phyloP scores from a whole-genome alignment of 1,140 invertebrate species.

The Bilobella aurantiaca region DNA sequence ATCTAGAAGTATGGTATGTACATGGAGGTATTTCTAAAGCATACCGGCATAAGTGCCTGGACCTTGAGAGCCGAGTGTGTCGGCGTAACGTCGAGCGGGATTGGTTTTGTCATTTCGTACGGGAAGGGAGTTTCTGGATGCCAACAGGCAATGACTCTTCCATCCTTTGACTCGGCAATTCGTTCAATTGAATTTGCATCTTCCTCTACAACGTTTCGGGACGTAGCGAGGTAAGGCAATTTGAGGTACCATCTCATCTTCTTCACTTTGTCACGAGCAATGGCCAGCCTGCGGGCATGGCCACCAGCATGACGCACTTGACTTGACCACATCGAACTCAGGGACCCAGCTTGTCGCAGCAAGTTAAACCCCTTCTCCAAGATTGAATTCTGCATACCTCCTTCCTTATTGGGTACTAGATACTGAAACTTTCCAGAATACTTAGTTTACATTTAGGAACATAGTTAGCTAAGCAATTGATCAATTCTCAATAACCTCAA shows the following conservation, averaged over 20 bases:
- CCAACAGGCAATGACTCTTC: constrained; percentile 54
- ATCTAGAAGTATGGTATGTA: too few species aligned
- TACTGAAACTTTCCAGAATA: too few species aligned
- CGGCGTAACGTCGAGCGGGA: constrained; percentile 45
- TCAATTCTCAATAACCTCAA: too few species aligned
- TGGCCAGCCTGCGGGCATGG: not conserved
- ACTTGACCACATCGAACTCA: not conserved
- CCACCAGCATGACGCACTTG: not conserved
- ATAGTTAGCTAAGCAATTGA: too few species aligned
- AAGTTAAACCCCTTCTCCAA: too few species aligned
- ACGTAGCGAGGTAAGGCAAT: not conserved
- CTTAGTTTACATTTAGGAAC: too few species aligned
- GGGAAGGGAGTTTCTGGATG: constrained; percentile 71
- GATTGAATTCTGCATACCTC: too few species aligned
- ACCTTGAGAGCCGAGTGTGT: constrained; percentile 33
- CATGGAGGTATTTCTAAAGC: too few species aligned
- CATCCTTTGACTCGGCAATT: constrained; percentile 16
- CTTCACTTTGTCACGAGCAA: not conserved
- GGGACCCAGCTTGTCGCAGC: too few species aligned
- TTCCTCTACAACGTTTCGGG: not conserved
- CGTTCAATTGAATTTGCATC: not conserved
- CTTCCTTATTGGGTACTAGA: too few species aligned
- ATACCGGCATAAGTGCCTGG: constrained; percentile 30
- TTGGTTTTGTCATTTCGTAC: constrained; percentile 66
- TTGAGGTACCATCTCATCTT: not conserved